Base-by-base conservation (phyloP, 2,113 vertebrate species). In the Xenopus borealis region DNA sequence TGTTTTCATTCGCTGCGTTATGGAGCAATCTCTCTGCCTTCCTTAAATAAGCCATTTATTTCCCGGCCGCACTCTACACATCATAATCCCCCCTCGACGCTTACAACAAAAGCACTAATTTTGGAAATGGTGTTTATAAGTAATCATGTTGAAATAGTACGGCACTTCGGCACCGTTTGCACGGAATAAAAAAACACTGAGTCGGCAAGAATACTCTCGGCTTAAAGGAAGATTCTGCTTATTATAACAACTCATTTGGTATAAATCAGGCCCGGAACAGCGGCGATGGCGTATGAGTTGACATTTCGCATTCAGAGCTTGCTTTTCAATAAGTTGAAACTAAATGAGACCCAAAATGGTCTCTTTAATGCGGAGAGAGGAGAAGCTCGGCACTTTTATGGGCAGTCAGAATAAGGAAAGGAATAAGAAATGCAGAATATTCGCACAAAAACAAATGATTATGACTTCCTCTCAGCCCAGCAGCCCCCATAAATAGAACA, bases 131-230 rank as follows among this genome's bases (percentile, higher is more conserved):
- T 80, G 82, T 87, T 85, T 86, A 84, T 82, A 79, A 84, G 81
- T 79, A 82, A 88, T 87, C 86, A 85, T 76, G 81, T 83, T 86
- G 86, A 86, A 87, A 86, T 85, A 85, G 81, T 79, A 82, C 72
- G 81, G 71, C 6, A 75, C 66, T 73, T 55, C 12, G 11, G 1
- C 50, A 79, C 62, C 75, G 69, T 4, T 19, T 8, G 1, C 72
- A 47, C 18, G 17, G 7, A n/a, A 7, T 55, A 9, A 16, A 87
- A 85, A 84, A 63, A 64, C 82, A 64, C 84, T 85, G 83, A 87
- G 80, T 84, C 78, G 76, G 83, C 85, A 86, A 86, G 84, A 85
- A 86, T 86, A 78, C 79, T 69, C 3, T 81, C 85, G 81, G 80
- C 3, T 81, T 23, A 84, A 85, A 80, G 62, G 83, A 80, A 80